phyloP scores from a whole-genome alignment of 2,113 vertebrate genomes.

The Charina bottae region DNA sequence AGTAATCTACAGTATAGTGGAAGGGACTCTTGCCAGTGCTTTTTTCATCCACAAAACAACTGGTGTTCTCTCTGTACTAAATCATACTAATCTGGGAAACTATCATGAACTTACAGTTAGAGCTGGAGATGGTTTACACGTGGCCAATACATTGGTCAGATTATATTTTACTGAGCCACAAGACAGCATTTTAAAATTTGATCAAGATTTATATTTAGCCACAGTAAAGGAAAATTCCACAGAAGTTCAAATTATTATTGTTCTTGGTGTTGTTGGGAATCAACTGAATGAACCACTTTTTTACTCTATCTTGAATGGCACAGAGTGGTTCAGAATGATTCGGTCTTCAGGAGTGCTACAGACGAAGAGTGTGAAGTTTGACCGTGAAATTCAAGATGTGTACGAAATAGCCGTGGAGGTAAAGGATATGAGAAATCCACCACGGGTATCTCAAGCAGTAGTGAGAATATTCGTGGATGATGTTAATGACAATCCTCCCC shows the following conservation, averaged over 20 bases:
- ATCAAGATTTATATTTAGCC: constrained; percentile 72
- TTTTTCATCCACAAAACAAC: constrained; percentile 80
- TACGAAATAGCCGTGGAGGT: constrained; percentile 86
- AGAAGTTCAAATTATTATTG: constrained; percentile 74
- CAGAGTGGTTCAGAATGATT: constrained; percentile 81
- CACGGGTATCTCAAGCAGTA: constrained; percentile 80
- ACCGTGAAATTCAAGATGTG: constrained; percentile 82
- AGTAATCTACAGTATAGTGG: constrained; percentile 84
- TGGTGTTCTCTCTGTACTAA: constrained; percentile 81
- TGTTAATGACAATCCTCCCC: constrained; percentile 87
- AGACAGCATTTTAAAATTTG: constrained; percentile 79
- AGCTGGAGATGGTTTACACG: constrained; percentile 86
- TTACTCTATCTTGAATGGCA: constrained; percentile 84
- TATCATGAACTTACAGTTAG: constrained; percentile 79
- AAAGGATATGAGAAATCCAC: constrained; percentile 82
- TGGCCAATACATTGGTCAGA: constrained; percentile 80
- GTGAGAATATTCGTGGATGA: constrained; percentile 89
- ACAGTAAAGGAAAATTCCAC: constrained; percentile 83
- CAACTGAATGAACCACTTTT: constrained; percentile 87
- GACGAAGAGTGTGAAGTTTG: constrained; percentile 85
- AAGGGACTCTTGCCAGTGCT: constrained; percentile 79
- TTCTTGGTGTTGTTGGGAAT: constrained; percentile 81
- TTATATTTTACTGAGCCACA: constrained; percentile 77
- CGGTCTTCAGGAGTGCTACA: constrained; percentile 86
- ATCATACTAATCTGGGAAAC: constrained; percentile 70